Conservation (phyloP, 1,140 invertebrate species). For the Megalonaias nervosa region DNA sequence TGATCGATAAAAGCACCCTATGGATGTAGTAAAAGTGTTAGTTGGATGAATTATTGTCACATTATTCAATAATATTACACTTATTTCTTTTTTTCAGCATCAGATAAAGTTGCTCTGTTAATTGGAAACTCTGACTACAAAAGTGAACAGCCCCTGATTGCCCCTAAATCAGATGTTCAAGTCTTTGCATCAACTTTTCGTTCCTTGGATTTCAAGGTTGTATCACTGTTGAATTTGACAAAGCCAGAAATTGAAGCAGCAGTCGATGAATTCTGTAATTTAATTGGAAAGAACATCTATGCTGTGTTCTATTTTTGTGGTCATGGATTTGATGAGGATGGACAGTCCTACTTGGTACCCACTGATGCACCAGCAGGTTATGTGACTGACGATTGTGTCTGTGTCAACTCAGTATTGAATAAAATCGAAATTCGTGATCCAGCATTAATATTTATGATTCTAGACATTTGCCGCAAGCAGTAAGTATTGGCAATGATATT, state of each 20-base stretch:
- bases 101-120: slow-evolving; percentile 72
- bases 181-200: slow-evolving; percentile 56
- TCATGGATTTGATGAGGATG: slow-evolving; percentile 72
- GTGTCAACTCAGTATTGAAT: slow-evolving; percentile 54
- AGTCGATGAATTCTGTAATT: slow-evolving; percentile 68
- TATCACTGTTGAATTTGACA: slow-evolving; percentile 71
- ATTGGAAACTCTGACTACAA: slow-evolving; percentile 72
- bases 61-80: too few relatives aligned
- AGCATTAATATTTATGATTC: slow-evolving; percentile 70
- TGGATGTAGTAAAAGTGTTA: too few relatives aligned
- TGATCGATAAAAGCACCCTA: too few relatives aligned
- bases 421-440: slow-evolving; percentile 65
- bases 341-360: slow-evolving; percentile 71
- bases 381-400: slow-evolving; percentile 68
- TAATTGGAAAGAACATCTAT: slow-evolving; percentile 71
- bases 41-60: too few relatives aligned
- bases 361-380: slow-evolving; percentile 70
- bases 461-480: slow-evolving; percentile 71
- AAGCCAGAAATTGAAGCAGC: slow-evolving; percentile 70
- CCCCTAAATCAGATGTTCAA: slow-evolving; percentile 68
- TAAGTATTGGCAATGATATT: slow-evolving; percentile 29
- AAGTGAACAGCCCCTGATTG: slow-evolving; percentile 65
- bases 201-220: slow-evolving; percentile 71
- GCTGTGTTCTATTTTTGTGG: slow-evolving; percentile 74
- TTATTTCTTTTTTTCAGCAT: slow-evolving; percentile 55